Evolutionary conservation across 2,888 invertebrate genomes (phyloP), one percentile per base, ranked within the genome.

Genomic region (Anaspis maculata): DNA sequence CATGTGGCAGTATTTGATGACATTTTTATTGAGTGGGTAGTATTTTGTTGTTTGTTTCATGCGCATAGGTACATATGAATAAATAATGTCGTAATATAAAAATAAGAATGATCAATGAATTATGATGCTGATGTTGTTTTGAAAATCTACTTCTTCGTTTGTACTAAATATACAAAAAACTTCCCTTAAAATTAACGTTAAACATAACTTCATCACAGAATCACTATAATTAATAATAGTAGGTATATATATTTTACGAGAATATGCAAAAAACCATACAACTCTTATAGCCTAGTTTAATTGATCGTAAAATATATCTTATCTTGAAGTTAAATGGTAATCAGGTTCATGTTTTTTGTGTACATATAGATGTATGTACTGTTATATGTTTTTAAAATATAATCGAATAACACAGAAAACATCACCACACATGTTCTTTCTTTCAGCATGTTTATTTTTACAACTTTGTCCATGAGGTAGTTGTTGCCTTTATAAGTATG

Each of bases 221-320:
- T 52, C 48, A 51, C 53, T 52, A 55, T 53, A 51, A 46, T 51
- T 52, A 51, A 43, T 45, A 47, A n/a, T 41, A 34, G 19, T 30
- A 32, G 40, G 41, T 27, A 34, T 34, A 34, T 49, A 50, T 52
- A 52, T 51, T 49, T 52, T 54, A 53, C 48, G 52, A 55, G 51
- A 55, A 54, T 54, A 51, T 52, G 46, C 40, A 52, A 54, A 53
- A 54, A 54, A 53, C 50, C 53, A 48, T 54, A 54, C 56, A 54
- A 48, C 43, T 47, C 49, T 45, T 42, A 44, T 38, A 39, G 26
- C 16, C 21, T 27, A 27, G 13, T 29, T 21, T 34, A n/a, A n/a
- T 29, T 27, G 40, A 41, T 45, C 32, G 31, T 45, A 46, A 44
- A 46, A 47, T 49, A 45, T 47, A 44, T 44, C 34, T 35, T 42